Base-by-base conservation (phyloP, 2,888 invertebrate species). In the Acleris literana region DNA sequence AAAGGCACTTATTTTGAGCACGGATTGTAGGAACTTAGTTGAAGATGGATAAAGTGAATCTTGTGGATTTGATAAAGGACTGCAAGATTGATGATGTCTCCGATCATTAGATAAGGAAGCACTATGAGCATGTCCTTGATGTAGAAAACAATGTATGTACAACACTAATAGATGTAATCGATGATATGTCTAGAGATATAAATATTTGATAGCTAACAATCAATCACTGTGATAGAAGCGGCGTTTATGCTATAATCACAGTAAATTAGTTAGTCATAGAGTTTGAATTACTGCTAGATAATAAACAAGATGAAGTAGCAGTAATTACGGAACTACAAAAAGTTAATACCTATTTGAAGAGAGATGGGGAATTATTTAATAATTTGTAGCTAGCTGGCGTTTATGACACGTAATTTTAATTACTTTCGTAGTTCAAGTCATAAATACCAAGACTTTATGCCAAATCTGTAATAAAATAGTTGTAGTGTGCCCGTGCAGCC, bases 31-130 rank as follows among this genome's bases (percentile, higher is more conserved):
- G 54, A n/a, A 18, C 18, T 59, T 64, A 55, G 59, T 64, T 56
- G 44, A 61, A 65, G 55, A 60, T 51, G 60, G 60, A 56, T 65
- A 61, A 65, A 61, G 44, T 33, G 51, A 61, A 55, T 59, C 59
- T 3, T 13, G 7, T 25, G 65, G 51, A 44, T 56, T 55, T 25
- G 49, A 29, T 39, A 44, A 57, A 49, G 44, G 33, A 44, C 33
- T 39, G 39, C 13, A 16, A 39, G 52, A 33, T 53, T 63, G 48
- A 62, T 62, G 22, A 63, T 55, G 39, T 54, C 48, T 25, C 48
- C n/a, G 22, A 39, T 48, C 55, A 55, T 55, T 48, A 33, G 33
- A 62, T 62, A 48, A 48, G 25, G 43, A 52, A 16, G 46, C 16
- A 46, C 13, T 46, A 17, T 0, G 13, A 7, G 46, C 46, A n/a